Evolutionary conservation across 2,797 vertebrate species (phyloP).

Genomic region (Carapus acus): DNA sequence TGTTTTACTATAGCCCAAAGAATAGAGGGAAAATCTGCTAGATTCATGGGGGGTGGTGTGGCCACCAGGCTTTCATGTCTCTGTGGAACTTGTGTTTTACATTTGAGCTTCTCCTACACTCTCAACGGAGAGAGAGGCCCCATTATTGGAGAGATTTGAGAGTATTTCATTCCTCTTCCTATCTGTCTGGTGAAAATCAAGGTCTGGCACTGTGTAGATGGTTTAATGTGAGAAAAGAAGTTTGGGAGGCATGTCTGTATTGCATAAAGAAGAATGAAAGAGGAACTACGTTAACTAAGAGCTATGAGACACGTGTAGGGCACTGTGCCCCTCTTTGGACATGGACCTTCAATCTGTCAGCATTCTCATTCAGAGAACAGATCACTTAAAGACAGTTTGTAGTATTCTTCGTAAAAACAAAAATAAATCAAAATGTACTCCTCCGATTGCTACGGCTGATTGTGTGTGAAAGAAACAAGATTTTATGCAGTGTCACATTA

Average conservation of each 20-base stretch:
- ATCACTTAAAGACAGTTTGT: constrained; percentile 58
- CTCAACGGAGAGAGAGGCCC: constrained; percentile 45
- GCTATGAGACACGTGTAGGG: too few species aligned
- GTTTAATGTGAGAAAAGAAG: too few species aligned
- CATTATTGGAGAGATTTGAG: constrained; percentile 39
- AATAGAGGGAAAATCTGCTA: constrained; percentile 49
- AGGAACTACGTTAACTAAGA: too few species aligned
- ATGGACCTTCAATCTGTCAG: constrained; percentile 53
- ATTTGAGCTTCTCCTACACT: constrained; percentile 65
- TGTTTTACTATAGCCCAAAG: constrained; percentile 56
- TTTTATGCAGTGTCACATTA: constrained; percentile 30
- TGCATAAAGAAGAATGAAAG: constrained; percentile 4
- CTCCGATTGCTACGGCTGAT: constrained; percentile 8
- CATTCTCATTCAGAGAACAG: constrained; percentile 47
- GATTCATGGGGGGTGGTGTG: too few species aligned
- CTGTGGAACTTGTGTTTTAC: constrained; percentile 62
- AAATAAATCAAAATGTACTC: constrained; percentile 20
- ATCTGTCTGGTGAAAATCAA: constrained; percentile 35
- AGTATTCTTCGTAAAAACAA: too few species aligned
- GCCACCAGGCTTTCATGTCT: constrained; percentile 63
- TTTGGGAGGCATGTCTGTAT: neutral
- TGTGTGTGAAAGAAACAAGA: constrained; percentile 29
- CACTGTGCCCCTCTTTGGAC: constrained; percentile 42
- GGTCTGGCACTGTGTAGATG: too few species aligned
- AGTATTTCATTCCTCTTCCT: constrained; percentile 39